Base-by-base conservation (phyloP, 92 coral and sea anemone species). In the Porites rus region DNA sequence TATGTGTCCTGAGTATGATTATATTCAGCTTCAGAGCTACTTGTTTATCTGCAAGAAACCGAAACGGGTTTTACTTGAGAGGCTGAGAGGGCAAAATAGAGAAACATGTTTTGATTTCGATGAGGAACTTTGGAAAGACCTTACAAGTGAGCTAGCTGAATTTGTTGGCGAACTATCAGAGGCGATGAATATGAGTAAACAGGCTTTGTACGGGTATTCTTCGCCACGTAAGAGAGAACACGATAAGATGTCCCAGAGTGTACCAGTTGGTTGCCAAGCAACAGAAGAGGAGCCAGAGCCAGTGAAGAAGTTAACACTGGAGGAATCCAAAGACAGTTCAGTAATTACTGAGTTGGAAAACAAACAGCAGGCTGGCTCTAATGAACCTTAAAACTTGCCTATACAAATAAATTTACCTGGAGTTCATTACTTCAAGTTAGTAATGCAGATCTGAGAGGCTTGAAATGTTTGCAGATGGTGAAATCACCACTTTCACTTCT, bases 1-100 rank as follows among this genome's bases (percentile, higher is more conserved):
- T 79, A 97, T 97, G 98, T 88, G 88, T 19, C 99, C 99, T 0
- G 85, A 90, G 12, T 97, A 97, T 65, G 99, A 97, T 75, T 88
- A 85, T 22, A 89, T 97, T 28, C 99, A 97, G 80, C 91, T 97
- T 2, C 99, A 97, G 74, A 91, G 97, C 17, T 97, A 97, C 56
- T 86, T 97, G 81, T 97, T 77, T 85, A 74, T 97, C 10, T 91
- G 96, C 67, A 91, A 89, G 25, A 97, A 88, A 82, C 60, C 81
- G 56, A 85, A 84, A 61, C 98, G 99, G 17, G 78, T 97, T 17
- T 90, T 97, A 50, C 90, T 97, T 13, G 98, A 97, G 82, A 70
- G 99, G 73, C 75, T 95, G 69, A 87, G 74, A 25, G 97, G 95
- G 2, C 71, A 90, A 50, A 92, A 97, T 75, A 81, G 74, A 51